Base-by-base conservation (phyloP, 1,140 invertebrate genomes). In the Gryon sp. region DNA sequence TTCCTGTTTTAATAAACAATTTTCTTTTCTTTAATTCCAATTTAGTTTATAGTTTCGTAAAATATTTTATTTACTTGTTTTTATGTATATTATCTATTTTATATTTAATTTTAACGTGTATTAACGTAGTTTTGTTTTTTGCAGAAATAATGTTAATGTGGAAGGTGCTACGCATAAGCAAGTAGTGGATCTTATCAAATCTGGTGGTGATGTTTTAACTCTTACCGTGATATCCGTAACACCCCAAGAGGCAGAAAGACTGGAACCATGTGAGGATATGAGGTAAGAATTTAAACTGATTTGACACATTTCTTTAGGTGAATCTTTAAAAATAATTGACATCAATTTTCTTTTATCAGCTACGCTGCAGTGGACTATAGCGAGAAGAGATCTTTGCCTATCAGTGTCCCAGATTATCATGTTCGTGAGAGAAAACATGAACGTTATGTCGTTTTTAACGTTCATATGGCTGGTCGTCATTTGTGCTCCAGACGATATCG, bases 91-190 rank as follows among this genome's bases (percentile, higher is more conserved):
- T n/a, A n/a, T n/a, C n/a, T n/a, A n/a, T n/a, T n/a, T n/a, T n/a
- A n/a, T n/a, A n/a, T n/a, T n/a, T n/a, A n/a, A n/a, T n/a, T n/a
- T n/a, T n/a, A n/a, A n/a, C n/a, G n/a, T n/a, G n/a, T n/a, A n/a
- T n/a, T n/a, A n/a, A n/a, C n/a, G n/a, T n/a, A n/a, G n/a, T n/a
- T n/a, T n/a, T n/a, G n/a, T 38, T 24, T n/a, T 36, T 92, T 92
- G 52, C 90, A 99, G 97, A 62, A 99, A 99, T 92, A 95, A 95
- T 69, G 94, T 96, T 6, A 99, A 97, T 90, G 99, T 99, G 0
- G 99, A 99, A 91, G 99, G 98, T 36, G 94, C 98, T 0, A 99
- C 98, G 20, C 99, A 99, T 89, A 97, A 98, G 84, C 98, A 99
- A 90, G 99, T 99, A 22, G 99, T 99, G 7, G 98, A 99, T 88